Conservation (phyloP, 1,140 invertebrate species). For the Aphelinus certus region DNA sequence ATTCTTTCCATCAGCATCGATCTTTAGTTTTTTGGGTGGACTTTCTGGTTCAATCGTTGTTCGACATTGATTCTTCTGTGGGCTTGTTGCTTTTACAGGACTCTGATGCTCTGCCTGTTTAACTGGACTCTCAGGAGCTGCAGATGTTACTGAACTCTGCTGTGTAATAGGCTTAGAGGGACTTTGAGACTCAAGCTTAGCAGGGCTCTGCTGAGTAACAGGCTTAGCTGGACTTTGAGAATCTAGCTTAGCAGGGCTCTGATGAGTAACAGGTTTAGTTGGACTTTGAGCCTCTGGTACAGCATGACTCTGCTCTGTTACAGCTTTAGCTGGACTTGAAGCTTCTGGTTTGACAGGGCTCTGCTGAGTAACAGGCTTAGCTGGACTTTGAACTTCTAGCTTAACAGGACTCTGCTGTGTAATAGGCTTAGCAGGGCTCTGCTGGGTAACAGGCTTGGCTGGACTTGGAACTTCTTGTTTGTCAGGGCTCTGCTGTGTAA, state of each 20-base stretch:
- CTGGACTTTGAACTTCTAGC: conserved; percentile 3
- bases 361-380: neutral
- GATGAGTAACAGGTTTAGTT: neutral
- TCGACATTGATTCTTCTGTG: neutral
- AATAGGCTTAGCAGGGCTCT: conserved; percentile 10
- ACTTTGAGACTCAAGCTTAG: conserved; percentile 1
- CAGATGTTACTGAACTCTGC: conserved; percentile 17
- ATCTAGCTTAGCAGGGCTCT: conserved; percentile 17
- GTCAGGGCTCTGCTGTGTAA: conserved; percentile 7
- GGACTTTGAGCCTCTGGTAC: conserved; percentile 34
- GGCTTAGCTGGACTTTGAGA: conserved; percentile 37
- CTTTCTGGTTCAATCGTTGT: neutral
- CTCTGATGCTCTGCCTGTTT: conserved; percentile 10
- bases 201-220: conserved; percentile 10
- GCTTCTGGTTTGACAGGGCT: conserved; percentile 22
- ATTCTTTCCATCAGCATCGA: conserved; percentile 1
- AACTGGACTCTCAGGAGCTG: conserved; percentile 8
- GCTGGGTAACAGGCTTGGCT: conserved; percentile 17
- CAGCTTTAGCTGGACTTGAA: neutral
- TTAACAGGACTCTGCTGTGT: conserved; percentile 30
- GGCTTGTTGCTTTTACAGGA: conserved; percentile 10
- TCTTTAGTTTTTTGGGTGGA: conserved; percentile 17
- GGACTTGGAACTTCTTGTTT: conserved; percentile 36
- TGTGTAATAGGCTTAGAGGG: conserved; percentile 6
- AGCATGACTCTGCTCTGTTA: conserved; percentile 13